phyloP scores from a whole-genome alignment of 2,113 vertebrate genomes.

The Alces alces region DNA sequence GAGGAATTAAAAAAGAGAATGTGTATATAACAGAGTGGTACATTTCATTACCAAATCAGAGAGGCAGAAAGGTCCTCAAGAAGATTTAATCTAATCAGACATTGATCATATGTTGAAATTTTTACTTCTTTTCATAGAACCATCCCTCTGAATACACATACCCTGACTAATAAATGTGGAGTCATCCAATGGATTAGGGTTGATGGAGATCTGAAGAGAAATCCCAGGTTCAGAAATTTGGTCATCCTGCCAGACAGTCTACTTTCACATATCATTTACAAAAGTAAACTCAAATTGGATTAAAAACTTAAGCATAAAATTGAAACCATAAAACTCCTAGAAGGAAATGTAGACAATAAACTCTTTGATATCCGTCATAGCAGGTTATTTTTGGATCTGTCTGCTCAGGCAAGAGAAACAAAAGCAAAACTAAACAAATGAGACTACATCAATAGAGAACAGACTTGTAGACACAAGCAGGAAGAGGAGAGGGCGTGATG shows the following conservation, averaged over 20 bases:
- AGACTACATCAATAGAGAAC: neutral
- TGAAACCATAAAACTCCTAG: neutral
- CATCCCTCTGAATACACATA: neutral
- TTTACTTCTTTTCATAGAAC: neutral
- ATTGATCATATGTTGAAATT: neutral
- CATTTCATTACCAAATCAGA: neutral
- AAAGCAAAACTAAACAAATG: neutral
- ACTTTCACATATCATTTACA: neutral
- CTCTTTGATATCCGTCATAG: neutral
- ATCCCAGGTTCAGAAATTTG: neutral
- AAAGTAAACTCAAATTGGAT: neutral
- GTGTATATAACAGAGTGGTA: rapidly evolving
- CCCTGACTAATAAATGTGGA: neutral
- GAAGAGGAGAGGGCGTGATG: neutral
- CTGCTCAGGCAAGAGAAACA: neutral
- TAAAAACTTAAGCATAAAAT: neutral
- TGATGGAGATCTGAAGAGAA: neutral
- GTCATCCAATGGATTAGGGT: neutral
- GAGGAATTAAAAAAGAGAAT: neutral
- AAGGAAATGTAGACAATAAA: neutral
- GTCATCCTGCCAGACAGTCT: neutral
- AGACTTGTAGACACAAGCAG: neutral
- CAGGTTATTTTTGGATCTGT: neutral
- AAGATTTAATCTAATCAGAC: neutral
- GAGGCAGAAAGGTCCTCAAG: neutral